These are phyloP conservation scores for Sarcophilus harrisii DNA, from an alignment of 2,797 vertebrate genomes.

Conservation along the genomic window DNA sequence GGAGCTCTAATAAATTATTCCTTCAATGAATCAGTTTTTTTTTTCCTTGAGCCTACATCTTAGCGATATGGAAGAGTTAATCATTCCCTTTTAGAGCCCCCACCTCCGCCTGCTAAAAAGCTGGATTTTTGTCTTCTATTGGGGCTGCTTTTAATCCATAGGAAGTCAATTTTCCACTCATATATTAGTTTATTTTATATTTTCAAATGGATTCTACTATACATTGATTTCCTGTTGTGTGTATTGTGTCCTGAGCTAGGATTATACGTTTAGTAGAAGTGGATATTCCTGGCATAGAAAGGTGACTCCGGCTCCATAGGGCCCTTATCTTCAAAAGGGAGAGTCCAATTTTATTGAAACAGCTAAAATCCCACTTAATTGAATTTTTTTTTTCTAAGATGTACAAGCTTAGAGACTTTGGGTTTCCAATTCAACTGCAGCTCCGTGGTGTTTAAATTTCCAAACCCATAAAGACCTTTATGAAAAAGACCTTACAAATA, in stretches of 20 bases:
- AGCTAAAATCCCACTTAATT: constrained; percentile 99
- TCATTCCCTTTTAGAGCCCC: constrained; percentile 71
- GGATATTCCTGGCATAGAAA: constrained; percentile 94
- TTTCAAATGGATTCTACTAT: constrained; percentile 95
- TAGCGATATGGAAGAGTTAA: constrained; percentile 65
- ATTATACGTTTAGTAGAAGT: constrained; percentile 97
- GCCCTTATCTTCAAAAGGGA: constrained; percentile 96
- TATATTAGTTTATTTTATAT: constrained; percentile 96
- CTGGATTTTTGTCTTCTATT: constrained; percentile 85
- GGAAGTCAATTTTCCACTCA: constrained; percentile 92
- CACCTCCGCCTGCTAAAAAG: constrained; percentile 83
- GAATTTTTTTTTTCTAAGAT: constrained; percentile 97
- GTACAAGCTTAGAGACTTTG: constrained; percentile 97
- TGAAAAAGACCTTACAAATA: constrained; percentile 94
- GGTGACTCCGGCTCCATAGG: constrained; percentile 87
- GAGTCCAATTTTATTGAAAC: constrained; percentile 98
- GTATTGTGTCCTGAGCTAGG: constrained; percentile 95
- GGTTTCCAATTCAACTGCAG: constrained; percentile 96
- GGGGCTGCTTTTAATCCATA: constrained; percentile 92
- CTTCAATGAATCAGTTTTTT: constrained; percentile 9
- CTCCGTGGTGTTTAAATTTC: constrained; percentile 94
- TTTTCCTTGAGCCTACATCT: constrained; percentile 71
- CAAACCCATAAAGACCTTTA: constrained; percentile 90
- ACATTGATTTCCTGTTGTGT: constrained; percentile 96
- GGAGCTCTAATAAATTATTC: constrained; percentile 82